phyloP scores from a whole-genome alignment of 2,797 vertebrate genomes.

The Hipposideros larvatus region DNA sequence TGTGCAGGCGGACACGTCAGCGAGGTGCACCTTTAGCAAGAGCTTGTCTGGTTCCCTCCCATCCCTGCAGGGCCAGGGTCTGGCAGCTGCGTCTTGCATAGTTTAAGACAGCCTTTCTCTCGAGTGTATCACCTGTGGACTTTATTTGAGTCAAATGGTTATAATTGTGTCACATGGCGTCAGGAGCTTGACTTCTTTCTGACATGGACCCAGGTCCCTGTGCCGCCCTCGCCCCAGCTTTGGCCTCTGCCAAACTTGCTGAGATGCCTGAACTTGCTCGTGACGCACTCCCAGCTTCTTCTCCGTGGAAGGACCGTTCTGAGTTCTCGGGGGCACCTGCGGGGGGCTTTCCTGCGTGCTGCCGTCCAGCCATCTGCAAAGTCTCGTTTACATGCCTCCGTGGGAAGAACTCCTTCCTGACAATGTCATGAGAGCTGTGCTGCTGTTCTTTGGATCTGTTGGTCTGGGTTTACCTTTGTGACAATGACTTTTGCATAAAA shows the following conservation, averaged over 20 bases:
- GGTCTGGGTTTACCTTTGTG: background rate
- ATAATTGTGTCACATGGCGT: background rate
- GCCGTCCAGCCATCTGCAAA: background rate
- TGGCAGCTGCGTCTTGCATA: background rate
- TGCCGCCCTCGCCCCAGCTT: background rate
- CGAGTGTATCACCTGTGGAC: background rate
- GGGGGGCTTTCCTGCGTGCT: background rate
- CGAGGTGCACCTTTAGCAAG: background rate
- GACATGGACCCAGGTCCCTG: background rate
- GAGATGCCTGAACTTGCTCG: background rate
- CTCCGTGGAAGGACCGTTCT: background rate
- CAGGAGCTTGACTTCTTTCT: background rate
- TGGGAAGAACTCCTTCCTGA: background rate
- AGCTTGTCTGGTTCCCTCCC: background rate
- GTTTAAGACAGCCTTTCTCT: accelerated
- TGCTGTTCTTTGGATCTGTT: background rate
- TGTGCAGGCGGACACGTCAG: slow-evolving; percentile 63
- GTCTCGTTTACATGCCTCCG: background rate
- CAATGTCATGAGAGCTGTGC: background rate
- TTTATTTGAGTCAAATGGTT: background rate
- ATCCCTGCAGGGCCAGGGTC: background rate
- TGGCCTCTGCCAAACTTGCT: background rate
- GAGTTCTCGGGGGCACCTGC: background rate
- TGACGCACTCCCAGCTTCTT: background rate
- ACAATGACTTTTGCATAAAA: background rate